Conservation (phyloP, 2,888 invertebrate species). For the Entomobrya multifasciata region DNA sequence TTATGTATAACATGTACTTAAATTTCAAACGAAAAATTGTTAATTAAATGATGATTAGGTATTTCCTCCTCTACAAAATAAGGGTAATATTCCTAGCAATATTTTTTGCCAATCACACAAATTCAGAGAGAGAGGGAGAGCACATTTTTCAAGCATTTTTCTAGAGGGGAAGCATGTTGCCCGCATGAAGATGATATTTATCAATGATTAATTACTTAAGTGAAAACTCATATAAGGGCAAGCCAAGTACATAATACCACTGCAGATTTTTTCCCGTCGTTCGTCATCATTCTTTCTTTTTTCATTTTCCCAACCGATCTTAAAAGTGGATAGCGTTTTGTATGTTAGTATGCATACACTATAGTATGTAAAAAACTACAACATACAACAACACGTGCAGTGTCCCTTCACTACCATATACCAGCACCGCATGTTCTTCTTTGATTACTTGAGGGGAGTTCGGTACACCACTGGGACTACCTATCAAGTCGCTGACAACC, state of each 20-base stretch:
- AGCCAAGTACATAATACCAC: not conserved
- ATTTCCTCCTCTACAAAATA: no score
- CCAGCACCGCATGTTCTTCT: slow-evolving; percentile 71
- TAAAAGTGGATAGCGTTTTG: not conserved
- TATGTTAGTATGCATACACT: not conserved
- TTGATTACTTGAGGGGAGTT: slow-evolving; percentile 70
- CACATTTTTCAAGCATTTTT: not conserved
- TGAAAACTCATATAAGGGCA: slow-evolving; percentile 14
- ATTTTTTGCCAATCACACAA: not conserved
- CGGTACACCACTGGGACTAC: slow-evolving; percentile 72
- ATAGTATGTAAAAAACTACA: not conserved
- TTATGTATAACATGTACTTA: no score
- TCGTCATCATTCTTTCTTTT: not conserved
- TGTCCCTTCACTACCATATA: not conserved
- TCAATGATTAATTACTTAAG: slow-evolving; percentile 68
- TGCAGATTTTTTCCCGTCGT: not conserved
- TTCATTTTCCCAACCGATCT: not conserved
- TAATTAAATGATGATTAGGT: no score
- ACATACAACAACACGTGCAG: not conserved
- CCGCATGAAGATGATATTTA: slow-evolving; percentile 7
- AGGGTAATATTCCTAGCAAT: no score
- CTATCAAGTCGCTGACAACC: slow-evolving; percentile 74
- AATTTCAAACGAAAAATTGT: no score
- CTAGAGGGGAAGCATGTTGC: not conserved
- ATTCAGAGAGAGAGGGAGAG: not conserved